Base-by-base conservation (phyloP, 2,113 vertebrate species). In the Cryptoleucopteryx plumbea region DNA sequence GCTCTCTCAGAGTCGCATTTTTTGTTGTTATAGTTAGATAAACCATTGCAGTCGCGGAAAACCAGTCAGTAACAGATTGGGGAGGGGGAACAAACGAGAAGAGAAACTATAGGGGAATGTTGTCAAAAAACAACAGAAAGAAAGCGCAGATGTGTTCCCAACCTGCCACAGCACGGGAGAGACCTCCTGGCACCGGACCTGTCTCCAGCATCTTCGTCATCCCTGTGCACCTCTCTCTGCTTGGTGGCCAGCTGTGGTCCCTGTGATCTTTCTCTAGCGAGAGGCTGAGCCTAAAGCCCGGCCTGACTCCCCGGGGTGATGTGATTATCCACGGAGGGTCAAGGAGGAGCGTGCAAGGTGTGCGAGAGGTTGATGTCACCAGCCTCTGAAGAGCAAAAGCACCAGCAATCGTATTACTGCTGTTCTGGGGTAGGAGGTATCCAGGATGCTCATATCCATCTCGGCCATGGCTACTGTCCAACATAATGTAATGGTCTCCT, bases 81-180 rank as follows among this genome's bases (percentile, higher is more conserved):
- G 4, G 22, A 3, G 1, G 10, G 13, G 2, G 2, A 1, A 9
- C 34, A 67, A 42, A 29, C 7, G 14, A 10, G 10, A 34, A 23
- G 36, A 75, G 50, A 80, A 77, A 55, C 23, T 50, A 7, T 12
- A 43, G 52, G 9, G 12, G 27, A 43, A 42, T 27, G 12, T 34
- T 48, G 52, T 55, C n/a, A 81, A 66, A 59, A 80, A 61, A 4
- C 3, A 3, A 26, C 56, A 53, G 73, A 59, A 16, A 74, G 78
- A 65, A 77, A 38, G 26, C 2, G 2, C 22, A 68, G 68, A 67
- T 31, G 32, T 0, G 0, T 56, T 18, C 13, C 18, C n/a, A 65
- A 16, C 19, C 26, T 85, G n/a, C 26, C 74, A 77, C 23, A 61
- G 10, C 0, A 0, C 0, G 0, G 9, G 38, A 47, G 31, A 66